Conservation (phyloP, 2,888 invertebrate genomes). For the Fissipunctia ypsillon region DNA sequence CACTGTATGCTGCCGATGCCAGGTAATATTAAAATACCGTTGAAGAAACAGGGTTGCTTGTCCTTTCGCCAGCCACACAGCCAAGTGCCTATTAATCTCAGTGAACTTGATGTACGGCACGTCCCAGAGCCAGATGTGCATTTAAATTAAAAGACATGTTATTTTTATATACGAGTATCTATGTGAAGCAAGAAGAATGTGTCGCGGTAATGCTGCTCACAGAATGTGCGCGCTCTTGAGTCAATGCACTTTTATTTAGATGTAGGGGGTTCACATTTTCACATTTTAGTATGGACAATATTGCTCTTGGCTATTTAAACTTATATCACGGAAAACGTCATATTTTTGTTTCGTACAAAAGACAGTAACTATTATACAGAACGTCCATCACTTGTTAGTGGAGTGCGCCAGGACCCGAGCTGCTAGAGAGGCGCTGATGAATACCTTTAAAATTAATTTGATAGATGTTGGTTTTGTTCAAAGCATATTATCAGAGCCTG, state of each 20-base stretch:
- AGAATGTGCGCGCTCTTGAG: slow-evolving; percentile 56
- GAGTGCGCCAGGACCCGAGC: too few relatives aligned
- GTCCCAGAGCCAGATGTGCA: slow-evolving; percentile 37
- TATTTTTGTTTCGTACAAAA: neutral
- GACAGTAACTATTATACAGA: too few relatives aligned
- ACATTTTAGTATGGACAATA: slow-evolving; percentile 20
- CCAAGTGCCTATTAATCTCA: slow-evolving; percentile 37
- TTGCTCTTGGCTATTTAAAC: neutral
- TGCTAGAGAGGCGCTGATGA: too few relatives aligned
- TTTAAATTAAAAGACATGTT: slow-evolving; percentile 50
- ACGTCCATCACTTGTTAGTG: too few relatives aligned
- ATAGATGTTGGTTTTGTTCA: too few relatives aligned
- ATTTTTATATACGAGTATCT: slow-evolving; percentile 59
- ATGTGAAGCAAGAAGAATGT: slow-evolving; percentile 36
- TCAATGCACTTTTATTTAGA: slow-evolving; percentile 64
- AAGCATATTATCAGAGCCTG: too few relatives aligned
- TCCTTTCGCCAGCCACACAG: neutral
- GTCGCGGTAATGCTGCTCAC: slow-evolving; percentile 42
- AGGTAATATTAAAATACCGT: neutral
- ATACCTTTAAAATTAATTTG: too few relatives aligned
- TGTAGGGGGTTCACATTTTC: slow-evolving; percentile 35
- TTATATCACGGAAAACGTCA: neutral
- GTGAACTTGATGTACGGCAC: slow-evolving; percentile 37
- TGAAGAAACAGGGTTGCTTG: neutral
- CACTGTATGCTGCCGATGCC: neutral